Evolutionary conservation across 2,797 vertebrate species (phyloP), one percentile per base, ranked within the genome.

Genomic region (Phyllotis vaccarum): DNA sequence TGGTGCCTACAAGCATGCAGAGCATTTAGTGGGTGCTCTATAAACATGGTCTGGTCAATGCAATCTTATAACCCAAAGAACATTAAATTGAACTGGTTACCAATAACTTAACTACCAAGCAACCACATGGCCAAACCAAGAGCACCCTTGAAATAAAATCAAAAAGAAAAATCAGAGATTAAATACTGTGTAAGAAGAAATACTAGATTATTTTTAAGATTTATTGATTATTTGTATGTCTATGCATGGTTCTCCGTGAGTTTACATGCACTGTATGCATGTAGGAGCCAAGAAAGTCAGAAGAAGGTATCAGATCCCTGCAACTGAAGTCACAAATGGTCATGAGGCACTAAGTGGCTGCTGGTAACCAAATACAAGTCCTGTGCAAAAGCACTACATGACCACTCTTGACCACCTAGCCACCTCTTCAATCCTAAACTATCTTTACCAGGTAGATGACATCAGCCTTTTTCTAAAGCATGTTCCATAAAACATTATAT

Each of bases 371-470:
- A 72, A 40, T 12, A 31, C 62, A 72, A 12, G 24, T 43, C 52
- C 3, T 56, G 24, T 56, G 49, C 8, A 72, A 72, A 13, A 56
- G 1, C 66, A 2, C 16, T 40, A 2, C 6, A 0, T 40, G 52
- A n/a, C n/a, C n/a, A n/a, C 9, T 87, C 66, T 54, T 87, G 14
- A 87, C 24, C 79, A 27, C n/a, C 27, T n/a, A 60, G 34, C 54
- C 85, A 86, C 56, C 49, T 72, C 66, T 86, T 14, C 16, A 70
- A 34, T 46, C 46, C 52, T 80, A 13, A 60, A 82, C 78, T 75
- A 96, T 95, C 89, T 91, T 92, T 89, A 96, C 78, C 43, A 91
- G 43, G 62, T 94, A 94, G 29, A 96, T 93, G 10, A 80, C 92
- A 86, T 88, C 16, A 89, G 90, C 91, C 96, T 91, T 91, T 93